Evolutionary conservation across 1,140 invertebrate genomes (phyloP).

Genomic region (Drosophila sturtevanti): DNA sequence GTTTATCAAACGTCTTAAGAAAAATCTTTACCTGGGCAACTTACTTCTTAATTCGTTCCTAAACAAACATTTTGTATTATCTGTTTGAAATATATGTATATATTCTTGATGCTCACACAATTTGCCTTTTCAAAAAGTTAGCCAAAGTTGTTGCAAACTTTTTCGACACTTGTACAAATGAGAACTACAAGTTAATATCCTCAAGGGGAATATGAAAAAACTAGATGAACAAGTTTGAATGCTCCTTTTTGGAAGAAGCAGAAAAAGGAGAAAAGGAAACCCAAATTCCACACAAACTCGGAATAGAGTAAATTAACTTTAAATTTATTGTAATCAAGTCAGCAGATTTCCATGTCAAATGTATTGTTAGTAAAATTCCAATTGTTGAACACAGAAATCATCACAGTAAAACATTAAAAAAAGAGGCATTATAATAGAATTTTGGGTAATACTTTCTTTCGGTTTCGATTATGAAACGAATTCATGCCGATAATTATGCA

Average conservation of each 20-base stretch:
- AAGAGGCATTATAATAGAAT: background rate
- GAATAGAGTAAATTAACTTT: too few species aligned
- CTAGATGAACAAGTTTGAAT: background rate
- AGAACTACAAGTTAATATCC: background rate
- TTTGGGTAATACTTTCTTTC: background rate
- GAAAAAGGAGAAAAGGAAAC: too few species aligned
- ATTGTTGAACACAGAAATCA: background rate
- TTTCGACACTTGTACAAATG: background rate
- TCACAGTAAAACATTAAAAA: background rate
- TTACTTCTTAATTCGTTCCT: background rate
- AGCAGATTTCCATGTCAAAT: background rate
- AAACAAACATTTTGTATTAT: background rate
- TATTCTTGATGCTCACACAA: background rate
- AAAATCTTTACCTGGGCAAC: background rate
- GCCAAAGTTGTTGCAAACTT: background rate
- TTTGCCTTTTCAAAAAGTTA: background rate
- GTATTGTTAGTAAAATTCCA: background rate
- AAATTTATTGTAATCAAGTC: background rate
- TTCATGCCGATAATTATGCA: slow-evolving; percentile 51
- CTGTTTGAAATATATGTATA: background rate
- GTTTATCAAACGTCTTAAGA: background rate
- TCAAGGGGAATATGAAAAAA: background rate
- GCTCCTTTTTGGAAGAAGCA: background rate
- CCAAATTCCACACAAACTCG: too few species aligned
- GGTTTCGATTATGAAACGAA: slow-evolving; percentile 45